Evolutionary conservation across 2,113 vertebrate species (phyloP), one percentile per base, ranked within the genome.

Genomic region (Mesitornis unicolor): DNA sequence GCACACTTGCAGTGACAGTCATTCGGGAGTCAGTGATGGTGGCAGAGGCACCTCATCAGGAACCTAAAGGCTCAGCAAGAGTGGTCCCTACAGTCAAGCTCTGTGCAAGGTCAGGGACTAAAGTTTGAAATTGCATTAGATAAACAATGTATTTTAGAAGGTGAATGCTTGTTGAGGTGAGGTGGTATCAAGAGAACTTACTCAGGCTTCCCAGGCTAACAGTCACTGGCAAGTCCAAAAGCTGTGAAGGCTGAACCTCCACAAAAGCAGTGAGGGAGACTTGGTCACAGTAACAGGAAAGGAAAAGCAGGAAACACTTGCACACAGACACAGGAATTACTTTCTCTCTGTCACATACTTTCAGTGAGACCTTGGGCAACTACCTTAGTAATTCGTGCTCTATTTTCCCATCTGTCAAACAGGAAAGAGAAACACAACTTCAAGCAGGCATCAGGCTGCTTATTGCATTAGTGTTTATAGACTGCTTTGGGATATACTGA

Each of bases 1-100:
- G 6, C 2, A 1, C 9, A 5, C 42, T 40, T 53, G n/a, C n/a
- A 61, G 48, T 1, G 3, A 7, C 17, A 77, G n/a, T 5, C 9
- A 16, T 22, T 6, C 45, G 5, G 47, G 21, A 38, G 28, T n/a
- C 57, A 48, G 40, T 29, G 26, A 9, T 4, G 24, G 61, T 33
- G 9, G 42, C 40, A 79, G 61, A 67, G n/a, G 21, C 16, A 65
- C 11, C 56, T 47, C 4, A 0, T 25, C 61, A 64, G 42, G 31
- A 57, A 70, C 61, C 48, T 42, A 31, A 53, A 69, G 28, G 15
- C 31, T 29, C 26, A 63, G 50, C 24, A 70, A 61, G 21, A 85
- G 13, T 14, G 9, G 54, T 20, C 21, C n/a, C 59, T 76, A 48
- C 36, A 78, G 45, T 42, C 60, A 51, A 61, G 7, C 16, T 53